Base-by-base conservation (phyloP, 1,140 invertebrate species). In the Papilio xuthus region DNA sequence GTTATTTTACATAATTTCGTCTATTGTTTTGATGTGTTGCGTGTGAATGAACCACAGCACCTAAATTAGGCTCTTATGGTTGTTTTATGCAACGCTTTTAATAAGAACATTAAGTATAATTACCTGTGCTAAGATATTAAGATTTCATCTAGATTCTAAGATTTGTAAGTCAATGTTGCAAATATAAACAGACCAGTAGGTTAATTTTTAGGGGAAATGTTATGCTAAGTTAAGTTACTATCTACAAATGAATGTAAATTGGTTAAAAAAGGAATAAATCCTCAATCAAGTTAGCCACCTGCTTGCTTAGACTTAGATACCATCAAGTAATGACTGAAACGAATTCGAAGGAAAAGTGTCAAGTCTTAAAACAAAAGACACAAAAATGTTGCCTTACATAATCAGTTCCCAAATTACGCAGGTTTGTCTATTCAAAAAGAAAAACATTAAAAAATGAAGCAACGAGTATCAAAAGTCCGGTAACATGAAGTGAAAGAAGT, bases 1-100 rank as follows among this genome's bases (percentile, higher is more conserved):
- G 87, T 82, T 86, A 82, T 86, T 91, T 92, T 90, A 91, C 86
- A 87, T 92, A 92, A 91, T 89, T 84, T 56, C 79, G 81, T 72
- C 80, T 79, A 89, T 89, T 89, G 84, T 91, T 89, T 90, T 81
- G 81, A 79, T 85, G 85, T 41, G 80, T 81, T 78, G 76, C 84
- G 84, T 88, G 88, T 85, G 86, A 90, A 87, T 84, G 81, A 84
- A 85, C 81, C 82, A 77, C 81, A 82, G 78, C 78, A 81, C 75
- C 32, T 81, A 77, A 78, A 56, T 63, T 73, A 76, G 77, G 76
- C 85, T 23, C n/a, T 73, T 60, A 76, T 32, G 37, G 53, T 76
- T 56, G 28, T 76, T 76, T 63, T 76, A 63, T 76, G 37, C 74
- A 76, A 76, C 56, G 50, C n/a, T 53, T 20, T 53, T 53, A 53